Evolutionary conservation across 2,797 vertebrate genomes (phyloP).

Genomic region (Gobio occitaniae): DNA sequence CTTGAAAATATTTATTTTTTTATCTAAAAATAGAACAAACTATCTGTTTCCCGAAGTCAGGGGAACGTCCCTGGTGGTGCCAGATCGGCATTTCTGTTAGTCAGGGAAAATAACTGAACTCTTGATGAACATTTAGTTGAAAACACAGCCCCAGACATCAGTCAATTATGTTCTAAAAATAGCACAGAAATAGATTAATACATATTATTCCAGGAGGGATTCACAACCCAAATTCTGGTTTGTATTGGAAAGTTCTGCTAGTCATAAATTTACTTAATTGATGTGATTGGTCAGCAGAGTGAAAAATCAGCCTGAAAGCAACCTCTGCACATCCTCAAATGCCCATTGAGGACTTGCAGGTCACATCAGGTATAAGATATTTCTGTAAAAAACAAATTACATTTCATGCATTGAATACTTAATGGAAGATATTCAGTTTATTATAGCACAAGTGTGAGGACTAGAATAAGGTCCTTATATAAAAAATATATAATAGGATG

Average conservation of each 20-base stretch:
- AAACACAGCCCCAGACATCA: constrained; percentile 2
- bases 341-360: background rate
- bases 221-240: background rate
- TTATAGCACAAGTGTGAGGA: background rate
- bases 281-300: background rate
- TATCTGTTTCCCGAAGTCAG: background rate
- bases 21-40: background rate
- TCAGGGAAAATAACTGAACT: background rate
- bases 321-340: constrained; percentile 1
- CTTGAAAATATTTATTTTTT: background rate
- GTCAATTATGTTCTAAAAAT: background rate
- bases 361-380: background rate
- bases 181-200: constrained; percentile 9
- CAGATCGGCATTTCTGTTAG: background rate
- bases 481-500: background rate
- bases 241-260: background rate
- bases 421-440: background rate
- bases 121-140: constrained; percentile 12
- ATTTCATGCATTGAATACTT: background rate
- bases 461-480: background rate
- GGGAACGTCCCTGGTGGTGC: background rate
- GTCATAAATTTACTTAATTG: background rate
- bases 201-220: background rate
- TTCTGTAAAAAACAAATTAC: background rate
- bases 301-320: background rate